These are phyloP conservation scores for Manis pentadactyla DNA, from an alignment of 2,797 vertebrate genomes.

Conservation along the genomic window DNA sequence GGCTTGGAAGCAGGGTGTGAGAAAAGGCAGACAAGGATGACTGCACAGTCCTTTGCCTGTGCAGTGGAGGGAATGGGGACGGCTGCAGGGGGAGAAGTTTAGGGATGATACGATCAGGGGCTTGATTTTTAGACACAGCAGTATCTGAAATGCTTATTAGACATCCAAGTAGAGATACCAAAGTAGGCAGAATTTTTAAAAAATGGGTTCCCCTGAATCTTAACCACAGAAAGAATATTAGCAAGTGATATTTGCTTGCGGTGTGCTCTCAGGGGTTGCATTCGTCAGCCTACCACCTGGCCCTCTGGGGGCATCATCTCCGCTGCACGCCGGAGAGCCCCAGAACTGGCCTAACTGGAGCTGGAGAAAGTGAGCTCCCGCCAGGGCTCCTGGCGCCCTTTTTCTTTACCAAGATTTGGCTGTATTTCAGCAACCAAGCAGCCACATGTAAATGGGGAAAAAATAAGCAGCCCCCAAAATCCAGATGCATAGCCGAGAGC, in stretches of 20 bases:
- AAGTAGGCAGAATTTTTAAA: background rate
- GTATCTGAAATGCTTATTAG: background rate
- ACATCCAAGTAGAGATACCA: background rate
- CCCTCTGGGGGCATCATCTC: background rate
- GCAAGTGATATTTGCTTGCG: background rate
- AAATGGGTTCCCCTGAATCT: background rate
- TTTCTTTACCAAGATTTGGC: background rate
- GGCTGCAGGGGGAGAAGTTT: background rate
- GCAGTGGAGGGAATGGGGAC: background rate
- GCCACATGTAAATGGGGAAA: background rate
- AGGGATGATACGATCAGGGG: background rate
- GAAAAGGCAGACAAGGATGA: background rate
- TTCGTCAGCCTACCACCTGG: background rate
- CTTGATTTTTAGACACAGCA: background rate
- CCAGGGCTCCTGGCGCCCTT: background rate
- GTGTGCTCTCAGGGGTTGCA: background rate
- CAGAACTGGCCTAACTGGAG: background rate
- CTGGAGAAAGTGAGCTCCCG: background rate
- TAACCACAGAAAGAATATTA: background rate
- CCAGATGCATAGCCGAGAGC: background rate
- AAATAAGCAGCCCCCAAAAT: background rate
- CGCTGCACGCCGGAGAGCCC: background rate
- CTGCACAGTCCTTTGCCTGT: background rate
- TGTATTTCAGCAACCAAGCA: background rate
- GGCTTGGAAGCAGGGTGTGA: background rate